Evolutionary conservation across 53 echinoderm and acorn worm genomes (phyloP), one percentile per base, ranked within the genome.

Genomic region (Temnopleurus reevesii): DNA sequence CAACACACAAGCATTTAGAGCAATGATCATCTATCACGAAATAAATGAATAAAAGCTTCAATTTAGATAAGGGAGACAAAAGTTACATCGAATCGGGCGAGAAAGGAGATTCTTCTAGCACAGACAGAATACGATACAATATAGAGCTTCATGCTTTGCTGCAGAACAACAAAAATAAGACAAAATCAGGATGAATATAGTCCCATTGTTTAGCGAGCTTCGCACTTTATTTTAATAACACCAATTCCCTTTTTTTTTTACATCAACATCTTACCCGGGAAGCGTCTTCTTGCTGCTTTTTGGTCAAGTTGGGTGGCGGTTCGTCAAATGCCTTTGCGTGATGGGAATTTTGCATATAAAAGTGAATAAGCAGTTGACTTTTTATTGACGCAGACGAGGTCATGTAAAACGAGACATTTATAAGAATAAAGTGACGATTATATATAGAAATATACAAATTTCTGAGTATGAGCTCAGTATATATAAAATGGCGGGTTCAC

Each of bases 271-370:
- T 93, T 95, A 95, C 93, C 95, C 95, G 87, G 44, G 83, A 80
- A 4, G 92, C 92, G 84, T 93, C 95, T 59, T 95, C 95, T 88
- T 93, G 89, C 76, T 95, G 95, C 84, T 95, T 95, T 92, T 95
- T 95, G 79, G 93, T 95, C 93, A 95, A 81, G 90, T 90, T 93
- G 91, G 92, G 93, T 33, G 91, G 47, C 86, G 58, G 93, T 77
- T 91, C 82, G 25, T 93, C 93, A 83, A 77, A 49, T 45, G 90
- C 87, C 93, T 93, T 87, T 66, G 88, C 88, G 24, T 66, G 88
- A 53, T 71, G 88, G n/a, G 88, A 60, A 85, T 85, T 85, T 86
- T 86, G 59, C 58, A 61, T 41, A 86, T 59, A 86, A 60, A 27
- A 86, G 86, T 86, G 86, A 86, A 86, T 86, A 30, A 59, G 86